Evolutionary conservation across 2,113 vertebrate species (phyloP).

Genomic region (Gymnorhina tibicen): DNA sequence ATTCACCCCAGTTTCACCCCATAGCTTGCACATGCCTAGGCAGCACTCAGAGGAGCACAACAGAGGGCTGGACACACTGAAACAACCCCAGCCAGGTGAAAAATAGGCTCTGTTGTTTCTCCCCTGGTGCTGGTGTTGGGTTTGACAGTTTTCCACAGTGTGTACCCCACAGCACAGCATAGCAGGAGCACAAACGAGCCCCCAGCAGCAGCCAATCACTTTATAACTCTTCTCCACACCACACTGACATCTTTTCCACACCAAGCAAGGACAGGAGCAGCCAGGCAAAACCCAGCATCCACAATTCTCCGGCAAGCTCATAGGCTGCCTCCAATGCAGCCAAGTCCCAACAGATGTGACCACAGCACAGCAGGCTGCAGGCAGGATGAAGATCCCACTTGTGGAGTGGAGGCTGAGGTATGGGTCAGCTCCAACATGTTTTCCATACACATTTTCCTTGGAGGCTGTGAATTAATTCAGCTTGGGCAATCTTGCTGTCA

Average conservation of each 20-base stretch:
- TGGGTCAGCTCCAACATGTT: not conserved
- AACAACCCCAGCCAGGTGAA: not conserved
- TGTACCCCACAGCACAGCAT: not conserved
- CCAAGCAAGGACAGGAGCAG: not conserved
- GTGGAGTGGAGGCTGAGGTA: not conserved
- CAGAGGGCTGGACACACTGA: rapidly evolving
- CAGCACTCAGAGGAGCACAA: not conserved
- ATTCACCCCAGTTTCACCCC: conserved; percentile 28
- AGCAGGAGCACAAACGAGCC: not conserved
- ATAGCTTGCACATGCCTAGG: not conserved
- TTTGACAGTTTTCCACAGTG: not conserved
- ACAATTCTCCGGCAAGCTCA: not conserved
- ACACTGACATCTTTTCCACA: not conserved
- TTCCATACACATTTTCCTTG: not conserved
- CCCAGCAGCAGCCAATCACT: not conserved
- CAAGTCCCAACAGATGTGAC: rapidly evolving
- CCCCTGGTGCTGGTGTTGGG: not conserved
- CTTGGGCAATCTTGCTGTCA: not conserved
- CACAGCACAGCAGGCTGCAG: not conserved
- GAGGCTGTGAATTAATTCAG: not conserved
- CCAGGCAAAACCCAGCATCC: not conserved
- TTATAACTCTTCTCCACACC: not conserved
- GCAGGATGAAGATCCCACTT: not conserved
- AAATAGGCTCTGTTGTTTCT: not conserved
- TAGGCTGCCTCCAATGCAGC: not conserved